Evolutionary conservation across 2,888 invertebrate species (phyloP), one percentile per base, ranked within the genome.

Genomic region (Pristionchus entomophagus): DNA sequence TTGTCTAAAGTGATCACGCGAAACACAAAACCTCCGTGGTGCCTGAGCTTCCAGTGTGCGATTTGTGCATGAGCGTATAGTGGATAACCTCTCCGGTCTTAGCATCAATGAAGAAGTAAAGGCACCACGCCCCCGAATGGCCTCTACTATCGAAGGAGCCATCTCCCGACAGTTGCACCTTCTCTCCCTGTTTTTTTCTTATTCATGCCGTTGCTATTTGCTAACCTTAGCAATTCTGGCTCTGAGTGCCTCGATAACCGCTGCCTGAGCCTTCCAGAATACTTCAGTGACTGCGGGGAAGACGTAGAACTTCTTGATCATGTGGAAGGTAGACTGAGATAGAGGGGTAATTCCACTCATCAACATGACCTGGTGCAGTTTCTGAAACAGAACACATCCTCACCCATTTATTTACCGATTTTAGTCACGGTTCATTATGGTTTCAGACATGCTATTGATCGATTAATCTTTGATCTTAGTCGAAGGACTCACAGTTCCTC

Each of bases 41-140:
- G 4, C 73, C 73, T 12, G 19, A 22, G 45, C 41, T 41, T 4
- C 73, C 73, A 41, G 73, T 73, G 6, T 73, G 41, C 6, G 19
- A 41, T n/a, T 41, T 73, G 73, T 73, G 14, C 73, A 73, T 41
- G 41, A 73, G 38, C 12, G 41, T 32, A n/a, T 73, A 3, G 26
- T 22, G 2, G 19, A 73, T 4, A 10, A n/a, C 73, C 22, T 41
- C 41, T 73, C 73, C 73, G 6, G 73, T 73, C 12, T 41, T 22
- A 12, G 73, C 73, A 22, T 73, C 73, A 8, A 73, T 12, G n/a
- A 73, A n/a, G 41, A 73, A 73, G 45, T 73, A 73, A 29, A 38
- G 19, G 26, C 73, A 73, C 41, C 38, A 73, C n/a, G 14, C 26
- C 1, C 41, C 73, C 2, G 41, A 41, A 22, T 73, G 26, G 6